Evolutionary conservation across 2,888 invertebrate species (phyloP), one percentile per base, ranked within the genome.

Genomic region (Athetis lepigone): DNA sequence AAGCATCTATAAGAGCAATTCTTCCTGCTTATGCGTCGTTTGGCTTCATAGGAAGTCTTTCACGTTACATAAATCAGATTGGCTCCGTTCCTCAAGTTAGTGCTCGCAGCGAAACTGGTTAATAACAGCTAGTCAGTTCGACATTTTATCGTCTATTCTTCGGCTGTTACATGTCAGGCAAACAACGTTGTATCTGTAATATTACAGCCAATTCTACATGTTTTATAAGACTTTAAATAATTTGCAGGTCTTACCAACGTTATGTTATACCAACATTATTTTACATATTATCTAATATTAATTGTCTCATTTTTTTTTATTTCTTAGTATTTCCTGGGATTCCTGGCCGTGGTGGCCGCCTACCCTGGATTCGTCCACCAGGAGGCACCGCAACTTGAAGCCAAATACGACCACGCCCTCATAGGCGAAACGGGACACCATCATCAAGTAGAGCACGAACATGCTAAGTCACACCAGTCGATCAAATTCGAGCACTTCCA

Each of bases 401-500:
- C 88, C 55, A 90, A 93, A 75, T 88, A 85, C 58, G 92, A 92
- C 67, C 94, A 91, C 29, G 90, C 86, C 23, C 81, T 91, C 8
- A 92, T 93, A 47, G 93, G 94, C 19, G 94, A 95, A 61, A 91
- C 95, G 5, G 96, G 96, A 65, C 95, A 96, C 79, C 96, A 96
- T 75, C 96, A 96, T 65, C 95, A 96, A 70, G 92, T 96, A 33
- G 95, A 96, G 72, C 96, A 96, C 77, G 96, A 96, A 75, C 96
- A 96, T 81, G 96, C 96, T 29, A 96, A 96, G 74, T 96, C 96
- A 42, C 97, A 97, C 83, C 97, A 97, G 88, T 96, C 96, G 61
- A 96, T 97, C 75, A 96, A 96, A 80, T 96, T 97, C 75, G 96
- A 96, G 85, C 97, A 97, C 84, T 97, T 96, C 92, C 97, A 97